Conservation (phyloP, 1,140 invertebrate genomes). For the Euglossa dilemma region DNA sequence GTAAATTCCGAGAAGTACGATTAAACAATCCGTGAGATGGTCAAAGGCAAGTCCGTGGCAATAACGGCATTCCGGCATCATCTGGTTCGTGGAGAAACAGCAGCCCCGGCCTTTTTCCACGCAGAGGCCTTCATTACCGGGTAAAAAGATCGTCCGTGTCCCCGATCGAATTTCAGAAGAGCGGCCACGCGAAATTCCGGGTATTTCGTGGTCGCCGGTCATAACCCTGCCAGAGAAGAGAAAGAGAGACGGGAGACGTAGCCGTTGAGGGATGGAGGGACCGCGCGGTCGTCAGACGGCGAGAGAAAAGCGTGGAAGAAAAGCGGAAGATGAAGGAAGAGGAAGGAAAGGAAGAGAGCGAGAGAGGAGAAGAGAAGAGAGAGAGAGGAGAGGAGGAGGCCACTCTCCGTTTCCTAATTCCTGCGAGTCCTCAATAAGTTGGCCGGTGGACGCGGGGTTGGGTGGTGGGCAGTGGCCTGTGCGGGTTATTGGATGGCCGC, state of each 20-base stretch:
- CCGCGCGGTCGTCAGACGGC: neutral
- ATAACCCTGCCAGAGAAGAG: constrained; percentile 36
- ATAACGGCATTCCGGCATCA: constrained; percentile 39
- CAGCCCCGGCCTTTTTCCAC: neutral
- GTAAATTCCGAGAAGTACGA: neutral
- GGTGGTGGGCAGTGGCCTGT: constrained; percentile 72
- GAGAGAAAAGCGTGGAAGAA: neutral
- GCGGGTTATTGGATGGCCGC: constrained; percentile 79
- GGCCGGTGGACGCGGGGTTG: constrained; percentile 49
- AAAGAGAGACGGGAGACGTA: neutral
- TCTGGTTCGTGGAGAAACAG: neutral
- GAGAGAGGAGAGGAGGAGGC: constrained; percentile 11
- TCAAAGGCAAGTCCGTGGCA: constrained; percentile 19
- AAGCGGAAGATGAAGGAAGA: neutral
- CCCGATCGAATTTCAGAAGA: constrained; percentile 50
- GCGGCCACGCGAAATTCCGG: constrained; percentile 39
- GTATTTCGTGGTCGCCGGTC: constrained; percentile 37
- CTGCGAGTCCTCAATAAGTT: constrained; percentile 71
- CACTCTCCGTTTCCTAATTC: constrained; percentile 67
- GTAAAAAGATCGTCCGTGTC: constrained; percentile 22
- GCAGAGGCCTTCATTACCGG: constrained; percentile 26
- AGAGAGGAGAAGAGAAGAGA: neutral
- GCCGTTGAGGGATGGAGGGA: neutral
- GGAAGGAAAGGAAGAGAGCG: neutral
- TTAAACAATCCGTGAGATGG: neutral